Evolutionary conservation across 2,113 vertebrate species (phyloP).

Genomic region (Monopterus albus): DNA sequence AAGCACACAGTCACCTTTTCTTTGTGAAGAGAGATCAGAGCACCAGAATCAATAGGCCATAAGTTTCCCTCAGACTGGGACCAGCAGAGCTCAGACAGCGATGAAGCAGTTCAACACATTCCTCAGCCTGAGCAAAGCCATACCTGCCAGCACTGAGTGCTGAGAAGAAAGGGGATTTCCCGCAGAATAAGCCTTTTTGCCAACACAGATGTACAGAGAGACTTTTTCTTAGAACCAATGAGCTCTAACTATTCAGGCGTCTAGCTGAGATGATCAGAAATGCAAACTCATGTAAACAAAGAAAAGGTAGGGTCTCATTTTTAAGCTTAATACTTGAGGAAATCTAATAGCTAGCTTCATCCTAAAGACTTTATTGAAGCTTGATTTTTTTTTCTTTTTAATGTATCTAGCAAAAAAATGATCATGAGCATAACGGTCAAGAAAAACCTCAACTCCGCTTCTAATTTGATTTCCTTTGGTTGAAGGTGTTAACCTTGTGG

Average conservation of each 20-base stretch:
- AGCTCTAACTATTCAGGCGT: constrained; percentile 15
- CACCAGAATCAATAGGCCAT: constrained; percentile 24
- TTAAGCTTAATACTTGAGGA: neutral
- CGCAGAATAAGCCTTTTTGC: constrained; percentile 46
- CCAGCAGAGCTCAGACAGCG: constrained; percentile 13
- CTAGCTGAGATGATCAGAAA: constrained; percentile 39
- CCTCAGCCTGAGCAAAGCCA: constrained; percentile 48
- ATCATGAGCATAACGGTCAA: neutral
- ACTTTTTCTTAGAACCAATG: neutral
- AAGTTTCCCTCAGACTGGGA: constrained; percentile 37
- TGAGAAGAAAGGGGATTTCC: constrained; percentile 54
- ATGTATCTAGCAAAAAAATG: too few species aligned
- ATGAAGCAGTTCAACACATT: constrained; percentile 59
- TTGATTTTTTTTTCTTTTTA: constrained; percentile 5
- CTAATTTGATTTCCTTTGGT: constrained; percentile 1
- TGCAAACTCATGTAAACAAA: constrained; percentile 24
- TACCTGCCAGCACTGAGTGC: constrained; percentile 62
- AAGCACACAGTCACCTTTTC: constrained; percentile 1
- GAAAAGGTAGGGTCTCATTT: constrained; percentile 3
- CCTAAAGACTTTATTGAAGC: constrained; percentile 10
- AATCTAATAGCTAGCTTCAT: constrained; percentile 8
- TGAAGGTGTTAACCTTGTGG: neutral
- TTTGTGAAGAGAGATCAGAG: constrained; percentile 12
- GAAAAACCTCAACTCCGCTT: neutral
- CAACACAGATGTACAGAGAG: constrained; percentile 11